These are phyloP conservation scores for Ataeniobius toweri DNA, from an alignment of 2,797 vertebrate species.

Conservation along the genomic window DNA sequence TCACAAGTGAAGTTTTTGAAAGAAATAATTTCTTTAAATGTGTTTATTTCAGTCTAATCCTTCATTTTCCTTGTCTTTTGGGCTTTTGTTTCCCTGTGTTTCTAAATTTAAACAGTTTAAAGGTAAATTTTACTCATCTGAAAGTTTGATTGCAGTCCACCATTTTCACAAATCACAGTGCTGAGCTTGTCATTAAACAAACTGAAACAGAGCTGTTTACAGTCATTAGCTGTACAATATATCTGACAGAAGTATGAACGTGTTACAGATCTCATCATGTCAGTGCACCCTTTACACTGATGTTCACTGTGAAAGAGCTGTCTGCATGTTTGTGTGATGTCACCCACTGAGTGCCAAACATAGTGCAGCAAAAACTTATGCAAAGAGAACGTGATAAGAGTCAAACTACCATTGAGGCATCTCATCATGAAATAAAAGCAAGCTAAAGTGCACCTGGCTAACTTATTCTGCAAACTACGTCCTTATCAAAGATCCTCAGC, in stretches of 20 bases:
- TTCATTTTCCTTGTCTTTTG: background rate
- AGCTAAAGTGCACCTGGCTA: background rate
- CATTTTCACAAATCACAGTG: background rate
- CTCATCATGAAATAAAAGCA: background rate
- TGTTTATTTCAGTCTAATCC: background rate
- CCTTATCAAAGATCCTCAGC: background rate
- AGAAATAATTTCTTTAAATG: background rate
- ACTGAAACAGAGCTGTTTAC: too few relatives aligned
- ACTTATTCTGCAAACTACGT: background rate
- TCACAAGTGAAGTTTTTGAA: constrained; percentile 3
- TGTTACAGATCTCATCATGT: too few relatives aligned
- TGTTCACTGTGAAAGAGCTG: too few relatives aligned
- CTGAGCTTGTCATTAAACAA: too few relatives aligned
- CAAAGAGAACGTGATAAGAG: background rate
- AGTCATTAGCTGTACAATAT: too few relatives aligned
- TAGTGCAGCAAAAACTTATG: too few relatives aligned
- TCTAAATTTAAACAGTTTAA: background rate
- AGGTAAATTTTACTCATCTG: background rate
- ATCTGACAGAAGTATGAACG: too few relatives aligned
- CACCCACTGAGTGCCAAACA: background rate
- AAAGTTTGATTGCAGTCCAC: background rate
- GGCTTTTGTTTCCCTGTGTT: background rate
- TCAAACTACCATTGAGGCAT: background rate
- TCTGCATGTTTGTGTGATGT: too few relatives aligned
- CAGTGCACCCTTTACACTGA: too few relatives aligned